These are phyloP conservation scores for Phalacrocorax carbo DNA, from an alignment of 2,113 vertebrate genomes.

Conservation along the genomic window DNA sequence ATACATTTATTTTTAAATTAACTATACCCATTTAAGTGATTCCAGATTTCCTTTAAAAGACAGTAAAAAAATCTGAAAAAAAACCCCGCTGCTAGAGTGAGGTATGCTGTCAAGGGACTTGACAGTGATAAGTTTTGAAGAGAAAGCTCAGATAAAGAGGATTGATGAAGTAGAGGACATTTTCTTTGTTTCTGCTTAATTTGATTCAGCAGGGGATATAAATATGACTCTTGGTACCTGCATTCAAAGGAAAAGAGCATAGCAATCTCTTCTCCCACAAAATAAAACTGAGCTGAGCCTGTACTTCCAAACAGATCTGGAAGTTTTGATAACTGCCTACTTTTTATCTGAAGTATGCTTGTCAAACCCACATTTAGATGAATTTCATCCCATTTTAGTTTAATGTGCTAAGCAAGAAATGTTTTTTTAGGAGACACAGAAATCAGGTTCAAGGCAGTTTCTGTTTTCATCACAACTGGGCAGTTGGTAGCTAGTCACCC, in stretches of 20 bases:
- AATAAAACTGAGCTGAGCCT: neutral
- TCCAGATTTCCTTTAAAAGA: neutral
- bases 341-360: neutral
- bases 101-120: neutral
- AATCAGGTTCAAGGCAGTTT: neutral
- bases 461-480: neutral
- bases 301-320: neutral
- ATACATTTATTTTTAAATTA: neutral
- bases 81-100: neutral
- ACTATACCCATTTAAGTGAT: neutral
- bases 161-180: neutral
- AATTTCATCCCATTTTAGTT: neutral
- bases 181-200: slow-evolving; percentile 49
- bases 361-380: neutral
- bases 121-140: slow-evolving; percentile 24
- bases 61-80: neutral
- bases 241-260: neutral
- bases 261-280: neutral
- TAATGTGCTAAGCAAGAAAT: neutral
- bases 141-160: neutral
- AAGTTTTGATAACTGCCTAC: neutral
- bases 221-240: neutral
- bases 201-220: slow-evolving; percentile 1
- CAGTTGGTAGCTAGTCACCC: neutral
- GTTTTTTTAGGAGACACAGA: neutral